phyloP scores from a whole-genome alignment of 23 tunicate species.

The Phallusia fumigata region DNA sequence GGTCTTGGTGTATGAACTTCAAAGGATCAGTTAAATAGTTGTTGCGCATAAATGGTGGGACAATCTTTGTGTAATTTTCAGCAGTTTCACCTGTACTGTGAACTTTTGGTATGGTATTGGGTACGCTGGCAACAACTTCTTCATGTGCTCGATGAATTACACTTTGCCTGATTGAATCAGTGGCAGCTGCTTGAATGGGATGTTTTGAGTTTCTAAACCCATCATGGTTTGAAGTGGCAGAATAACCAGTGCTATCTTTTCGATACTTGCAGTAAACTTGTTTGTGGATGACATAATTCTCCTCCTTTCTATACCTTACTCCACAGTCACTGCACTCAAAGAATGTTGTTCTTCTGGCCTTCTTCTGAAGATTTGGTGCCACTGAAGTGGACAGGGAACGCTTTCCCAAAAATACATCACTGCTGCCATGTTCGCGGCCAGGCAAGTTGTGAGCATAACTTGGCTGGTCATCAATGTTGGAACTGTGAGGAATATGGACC shows the following conservation, averaged over 20 bases:
- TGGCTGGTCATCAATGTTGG: neutral
- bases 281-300: constrained; percentile 59
- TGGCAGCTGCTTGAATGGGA: neutral
- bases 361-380: constrained; percentile 10
- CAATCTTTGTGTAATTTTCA: neutral
- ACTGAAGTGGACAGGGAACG: constrained; percentile 5
- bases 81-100: neutral
- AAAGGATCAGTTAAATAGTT: constrained; percentile 13
- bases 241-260: constrained; percentile 1
- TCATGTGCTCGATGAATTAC: neutral
- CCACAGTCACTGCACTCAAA: constrained; percentile 72
- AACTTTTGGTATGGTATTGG: neutral
- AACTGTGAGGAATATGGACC: neutral
- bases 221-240: neutral
- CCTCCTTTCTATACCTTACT: constrained; percentile 57
- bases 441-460: neutral
- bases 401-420: constrained; percentile 18
- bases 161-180: constrained; percentile 7
- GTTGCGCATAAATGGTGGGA: neutral
- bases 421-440: neutral
- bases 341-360: constrained; percentile 35
- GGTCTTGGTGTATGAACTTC: constrained; percentile 25
- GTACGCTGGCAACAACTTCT: no score
- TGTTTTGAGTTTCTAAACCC: neutral
- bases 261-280: constrained; percentile 45